Evolutionary conservation across 2,797 vertebrate species (phyloP).

Genomic region (Psittacula derbiana): DNA sequence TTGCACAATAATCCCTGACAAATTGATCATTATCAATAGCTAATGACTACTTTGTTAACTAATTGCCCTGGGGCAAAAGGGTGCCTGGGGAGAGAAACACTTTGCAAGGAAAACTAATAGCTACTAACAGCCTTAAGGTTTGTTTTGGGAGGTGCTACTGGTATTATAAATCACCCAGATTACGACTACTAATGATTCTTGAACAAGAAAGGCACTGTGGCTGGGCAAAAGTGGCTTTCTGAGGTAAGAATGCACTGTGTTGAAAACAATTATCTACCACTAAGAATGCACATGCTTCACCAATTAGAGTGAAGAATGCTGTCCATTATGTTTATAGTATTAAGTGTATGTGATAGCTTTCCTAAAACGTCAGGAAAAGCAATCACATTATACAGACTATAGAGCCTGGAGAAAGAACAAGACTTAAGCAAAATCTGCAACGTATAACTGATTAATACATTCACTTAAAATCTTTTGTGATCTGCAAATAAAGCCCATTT

Average conservation of each 20-base stretch:
- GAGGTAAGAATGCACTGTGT: neutral
- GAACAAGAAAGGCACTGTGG: neutral
- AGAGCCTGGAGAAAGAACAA: neutral
- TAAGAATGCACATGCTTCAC: neutral
- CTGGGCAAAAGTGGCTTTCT: neutral
- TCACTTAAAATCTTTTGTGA: neutral
- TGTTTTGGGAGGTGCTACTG: neutral
- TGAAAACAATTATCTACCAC: neutral
- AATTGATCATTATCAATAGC: constrained; percentile 69
- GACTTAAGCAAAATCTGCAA: neutral
- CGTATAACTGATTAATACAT: neutral
- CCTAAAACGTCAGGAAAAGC: neutral
- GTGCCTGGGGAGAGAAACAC: neutral
- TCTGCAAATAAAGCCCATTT: neutral
- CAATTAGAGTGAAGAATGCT: constrained; percentile 37
- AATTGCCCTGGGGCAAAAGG: constrained; percentile 33
- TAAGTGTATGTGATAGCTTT: neutral
- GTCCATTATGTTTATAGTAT: neutral
- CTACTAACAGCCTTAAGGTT: constrained; percentile 22
- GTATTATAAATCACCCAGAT: constrained; percentile 25
- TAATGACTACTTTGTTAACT: constrained; percentile 64
- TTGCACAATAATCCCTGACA: constrained; percentile 51
- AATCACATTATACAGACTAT: neutral
- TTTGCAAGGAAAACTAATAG: constrained; percentile 40
- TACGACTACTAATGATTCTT: neutral